phyloP scores from a whole-genome alignment of 2,888 invertebrate species.

The Sabatieria punctata region DNA sequence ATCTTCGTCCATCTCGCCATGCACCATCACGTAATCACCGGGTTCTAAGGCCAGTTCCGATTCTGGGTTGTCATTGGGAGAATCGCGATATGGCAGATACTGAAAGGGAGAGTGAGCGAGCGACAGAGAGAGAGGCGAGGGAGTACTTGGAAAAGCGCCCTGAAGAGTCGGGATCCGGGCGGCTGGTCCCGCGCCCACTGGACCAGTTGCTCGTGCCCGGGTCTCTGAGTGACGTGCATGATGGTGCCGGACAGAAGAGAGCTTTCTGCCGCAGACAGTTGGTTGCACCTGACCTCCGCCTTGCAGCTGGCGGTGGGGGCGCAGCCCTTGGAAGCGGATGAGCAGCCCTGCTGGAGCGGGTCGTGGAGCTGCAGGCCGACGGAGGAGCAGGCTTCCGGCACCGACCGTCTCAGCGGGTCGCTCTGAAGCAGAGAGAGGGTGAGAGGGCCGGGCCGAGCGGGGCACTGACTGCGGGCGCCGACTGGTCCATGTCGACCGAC shows the following conservation, averaged over 20 bases:
- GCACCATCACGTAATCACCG: slow-evolving; percentile 87
- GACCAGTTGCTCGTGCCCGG: slow-evolving; percentile 1
- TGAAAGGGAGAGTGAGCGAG: slow-evolving; percentile 11
- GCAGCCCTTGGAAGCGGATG: neutral
- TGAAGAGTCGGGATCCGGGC: slow-evolving; percentile 3
- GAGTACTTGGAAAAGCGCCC: slow-evolving; percentile 41
- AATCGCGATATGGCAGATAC: slow-evolving; percentile 51
- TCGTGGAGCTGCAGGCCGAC: neutral
- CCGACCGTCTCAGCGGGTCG: too few species aligned
- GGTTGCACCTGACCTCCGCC: too few species aligned
- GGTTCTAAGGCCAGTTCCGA: slow-evolving; percentile 77
- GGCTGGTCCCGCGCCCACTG: slow-evolving; percentile 1
- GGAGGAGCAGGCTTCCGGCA: too few species aligned
- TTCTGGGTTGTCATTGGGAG: slow-evolving; percentile 73
- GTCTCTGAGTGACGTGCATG: neutral
- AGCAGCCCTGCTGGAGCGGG: neutral
- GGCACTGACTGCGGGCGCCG: neutral
- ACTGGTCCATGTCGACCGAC: neutral
- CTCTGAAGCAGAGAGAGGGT: neutral
- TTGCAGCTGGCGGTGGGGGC: neutral
- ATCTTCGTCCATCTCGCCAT: slow-evolving; percentile 51
- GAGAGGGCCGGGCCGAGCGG: neutral
- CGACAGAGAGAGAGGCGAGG: slow-evolving; percentile 32
- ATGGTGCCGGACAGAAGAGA: neutral
- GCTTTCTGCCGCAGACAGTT: neutral